Base-by-base conservation (phyloP, 1,140 invertebrate genomes). In the Probaryconus sp. region DNA sequence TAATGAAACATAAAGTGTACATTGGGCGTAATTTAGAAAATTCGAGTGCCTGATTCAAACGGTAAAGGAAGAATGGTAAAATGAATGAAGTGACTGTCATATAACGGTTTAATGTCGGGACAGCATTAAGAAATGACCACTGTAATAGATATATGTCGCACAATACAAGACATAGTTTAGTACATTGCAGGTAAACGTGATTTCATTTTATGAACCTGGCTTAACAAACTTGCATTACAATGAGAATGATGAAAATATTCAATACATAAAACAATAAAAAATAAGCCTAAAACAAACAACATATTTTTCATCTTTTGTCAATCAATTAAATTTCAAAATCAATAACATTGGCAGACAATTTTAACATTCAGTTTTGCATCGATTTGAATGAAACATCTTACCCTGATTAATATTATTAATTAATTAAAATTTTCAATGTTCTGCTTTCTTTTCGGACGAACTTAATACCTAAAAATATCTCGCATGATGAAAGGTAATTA, bases 41-140 rank as follows among this genome's bases (percentile, higher is more conserved):
- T 51, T 20, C 7, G 30, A 48, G 20, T 21, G 13, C 30, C 18
- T 10, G 3, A 40, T 11, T 11, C 24, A 1, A 17, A 38, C 33
- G 6, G 4, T 3, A 21, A 42, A 21, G 16, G 16, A 40, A 51
- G 38, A 45, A 53, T 53, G 35, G 30, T 18, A 26, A 42, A 55
- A 53, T 47, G 31, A 55, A 55, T 20, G 38, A 21, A 38, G 20
- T 5, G 30, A 28, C 40, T 50, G 18, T 56, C 51, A 16, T 51
- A 11, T 69, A 69, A 69, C 65, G 53, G 64, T 50, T 58, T 55
- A 56, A 67, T 56, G 50, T 50, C 40, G 33, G 20, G 35, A 45
- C 13, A 24, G 53, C 35, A 53, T 69, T 61, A 47, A n/a, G n/a
- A 38, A 69, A 47, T 53, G 47, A 53, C 37, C 16, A 30, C 43